Conservation (phyloP, 64 coral and sea anemone species). For the Trachythela sp. region DNA sequence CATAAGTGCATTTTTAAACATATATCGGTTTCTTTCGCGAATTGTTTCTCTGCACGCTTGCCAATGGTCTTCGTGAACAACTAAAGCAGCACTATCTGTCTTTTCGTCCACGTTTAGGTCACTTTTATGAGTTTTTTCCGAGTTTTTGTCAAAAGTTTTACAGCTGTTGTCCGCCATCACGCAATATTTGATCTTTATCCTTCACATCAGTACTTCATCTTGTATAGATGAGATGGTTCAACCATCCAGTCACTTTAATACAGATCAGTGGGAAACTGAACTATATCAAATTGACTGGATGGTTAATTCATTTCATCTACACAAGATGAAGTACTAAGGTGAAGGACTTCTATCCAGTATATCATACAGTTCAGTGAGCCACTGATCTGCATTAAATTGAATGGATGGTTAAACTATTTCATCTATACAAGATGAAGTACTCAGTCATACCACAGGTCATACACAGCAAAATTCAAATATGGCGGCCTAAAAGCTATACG, state of each 20-base stretch:
- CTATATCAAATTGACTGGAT: background rate
- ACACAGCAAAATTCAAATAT: background rate
- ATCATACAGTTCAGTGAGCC: no score
- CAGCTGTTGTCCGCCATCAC: background rate
- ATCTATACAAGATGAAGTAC: no score
- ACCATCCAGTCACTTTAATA: no score
- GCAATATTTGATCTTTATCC: background rate
- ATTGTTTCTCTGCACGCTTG: conserved; percentile 11
- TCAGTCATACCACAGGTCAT: background rate
- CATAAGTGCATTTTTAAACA: conserved; percentile 25
- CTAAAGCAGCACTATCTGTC: background rate
- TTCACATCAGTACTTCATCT: no score
- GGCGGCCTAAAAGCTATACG: background rate
- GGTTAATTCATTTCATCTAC: background rate
- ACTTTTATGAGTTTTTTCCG: background rate
- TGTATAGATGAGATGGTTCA: no score
- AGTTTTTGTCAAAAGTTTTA: background rate
- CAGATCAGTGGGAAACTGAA: no score
- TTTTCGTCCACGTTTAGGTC: background rate
- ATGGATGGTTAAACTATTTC: no score
- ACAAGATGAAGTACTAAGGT: no score
- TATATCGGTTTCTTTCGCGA: conserved; percentile 13
- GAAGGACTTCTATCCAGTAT: no score
- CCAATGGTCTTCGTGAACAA: background rate
- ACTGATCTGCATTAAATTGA: no score